Base-by-base conservation (phyloP, 2,113 vertebrate genomes). In the Neoarius graeffei region DNA sequence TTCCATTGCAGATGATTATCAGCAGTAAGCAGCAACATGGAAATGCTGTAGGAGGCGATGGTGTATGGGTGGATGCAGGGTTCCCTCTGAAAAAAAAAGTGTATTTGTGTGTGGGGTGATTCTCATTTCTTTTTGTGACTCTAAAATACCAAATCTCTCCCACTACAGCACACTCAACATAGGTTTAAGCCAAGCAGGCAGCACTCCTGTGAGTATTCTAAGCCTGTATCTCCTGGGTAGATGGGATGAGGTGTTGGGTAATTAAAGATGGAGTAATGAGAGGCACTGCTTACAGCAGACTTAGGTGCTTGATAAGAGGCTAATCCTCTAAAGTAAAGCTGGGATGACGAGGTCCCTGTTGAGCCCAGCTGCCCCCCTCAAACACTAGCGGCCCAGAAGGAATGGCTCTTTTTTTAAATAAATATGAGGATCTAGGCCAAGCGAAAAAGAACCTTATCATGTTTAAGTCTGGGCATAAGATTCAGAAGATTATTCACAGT, bases 231-330 rank as follows among this genome's bases (percentile, higher is more conserved):
- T 86, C 80, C 67, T 95, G 95, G 92, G 94, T 95, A 94, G 92
- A 93, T 92, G 93, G 93, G 89, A 89, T 85, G 88, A 91, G 92
- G 92, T 90, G 91, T 93, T 94, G 92, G 93, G 94, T 96, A 95
- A 95, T 95, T 95, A 95, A 95, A 95, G 94, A 94, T 94, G 93
- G 94, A 94, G 92, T 96, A 95, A 96, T 95, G 95, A 95, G 94
- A 93, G 93, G 91, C 84, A 92, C 92, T 95, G 93, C 94, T 95
- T 93, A 95, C 93, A 90, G 91, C 91, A 92, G 94, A 93, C 92
- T 95, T 90, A 91, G 90, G 87, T 89, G 52, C 89, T 92, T 91
- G 95, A 95, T 96, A 95, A 95, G 94, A 95, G 93, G 93, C 94
- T 95, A 95, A 96, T 95, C 95, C 94, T 93, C 90, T 92, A 93